A percentile compares a stretch with the other conserved stretches of the same genome.
phyloP scores from a whole-genome alignment of 2,797 vertebrate species.

The Xenopus petersii region DNA sequence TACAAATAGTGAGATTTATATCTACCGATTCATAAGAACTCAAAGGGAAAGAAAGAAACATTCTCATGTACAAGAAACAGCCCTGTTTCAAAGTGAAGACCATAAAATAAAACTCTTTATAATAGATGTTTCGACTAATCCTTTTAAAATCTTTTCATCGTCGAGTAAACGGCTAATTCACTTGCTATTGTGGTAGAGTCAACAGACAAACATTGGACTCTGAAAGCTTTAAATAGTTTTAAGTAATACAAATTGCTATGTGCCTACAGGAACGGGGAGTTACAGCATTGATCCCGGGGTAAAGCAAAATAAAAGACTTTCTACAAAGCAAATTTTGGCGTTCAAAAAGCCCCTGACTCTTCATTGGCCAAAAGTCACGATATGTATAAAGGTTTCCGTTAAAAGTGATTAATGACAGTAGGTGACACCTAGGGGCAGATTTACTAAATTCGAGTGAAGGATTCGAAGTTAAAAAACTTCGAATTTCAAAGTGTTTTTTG shows the following conservation, averaged over 20 bases:
- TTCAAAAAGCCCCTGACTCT: background rate
- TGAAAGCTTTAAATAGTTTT: constrained; percentile 54
- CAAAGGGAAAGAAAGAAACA: background rate
- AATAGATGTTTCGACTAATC: constrained; percentile 44
- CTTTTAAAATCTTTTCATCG: constrained; percentile 46
- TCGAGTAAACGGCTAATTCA: constrained; percentile 50
- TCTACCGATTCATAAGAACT: background rate
- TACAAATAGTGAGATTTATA: background rate
- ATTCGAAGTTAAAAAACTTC: no score
- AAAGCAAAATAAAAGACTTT: constrained; percentile 4
- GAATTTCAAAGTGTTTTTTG: no score
- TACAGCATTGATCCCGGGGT: background rate
- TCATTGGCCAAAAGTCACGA: background rate
- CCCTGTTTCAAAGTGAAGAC: background rate
- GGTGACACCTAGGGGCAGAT: no score
- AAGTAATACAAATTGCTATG: constrained; percentile 52
- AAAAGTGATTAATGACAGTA: background rate
- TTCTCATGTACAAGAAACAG: background rate
- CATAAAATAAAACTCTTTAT: background rate
- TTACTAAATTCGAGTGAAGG: no score
- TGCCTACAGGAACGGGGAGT: constrained; percentile 41
- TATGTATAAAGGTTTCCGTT: background rate
- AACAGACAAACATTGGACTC: constrained; percentile 56
- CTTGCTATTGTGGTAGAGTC: constrained; percentile 55
- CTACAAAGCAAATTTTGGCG: background rate